These are phyloP conservation scores for Falcaria lacertinaria DNA, from an alignment of 2,888 invertebrate genomes.

Conservation along the genomic window DNA sequence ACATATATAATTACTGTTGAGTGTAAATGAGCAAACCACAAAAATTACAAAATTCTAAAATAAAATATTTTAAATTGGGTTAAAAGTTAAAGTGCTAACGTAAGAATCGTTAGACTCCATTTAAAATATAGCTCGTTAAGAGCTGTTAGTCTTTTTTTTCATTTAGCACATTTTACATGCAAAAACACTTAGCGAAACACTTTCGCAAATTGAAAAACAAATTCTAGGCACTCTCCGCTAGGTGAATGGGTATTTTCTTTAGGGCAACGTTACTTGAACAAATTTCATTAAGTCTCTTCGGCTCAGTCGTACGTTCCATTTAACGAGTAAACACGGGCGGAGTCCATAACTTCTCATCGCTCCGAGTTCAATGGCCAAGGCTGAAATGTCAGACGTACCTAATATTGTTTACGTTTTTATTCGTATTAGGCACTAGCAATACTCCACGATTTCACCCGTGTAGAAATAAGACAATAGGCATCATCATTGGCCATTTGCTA, in stretches of 20 bases:
- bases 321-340: conserved; percentile 17
- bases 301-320: conserved; percentile 19
- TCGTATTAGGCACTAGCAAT: too few relatives aligned
- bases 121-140: neutral
- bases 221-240: conserved; percentile 1
- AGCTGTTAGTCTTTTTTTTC: neutral
- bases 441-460: too few relatives aligned
- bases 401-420: too few relatives aligned
- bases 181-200: conserved; percentile 1
- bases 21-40: too few relatives aligned
- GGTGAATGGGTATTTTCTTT: neutral
- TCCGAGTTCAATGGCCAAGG: neutral
- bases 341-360: neutral
- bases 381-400: neutral
- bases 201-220: conserved; percentile 2
- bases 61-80: too few relatives aligned
- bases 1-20: too few relatives aligned
- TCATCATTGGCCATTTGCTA: too few relatives aligned
- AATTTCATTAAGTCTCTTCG: conserved; percentile 3
- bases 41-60: too few relatives aligned
- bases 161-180: neutral
- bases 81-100: neutral
- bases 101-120: neutral
- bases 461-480: too few relatives aligned
- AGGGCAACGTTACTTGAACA: conserved; percentile 1